Base-by-base conservation (phyloP, 2,888 invertebrate genomes). In the Athetis lepigone region DNA sequence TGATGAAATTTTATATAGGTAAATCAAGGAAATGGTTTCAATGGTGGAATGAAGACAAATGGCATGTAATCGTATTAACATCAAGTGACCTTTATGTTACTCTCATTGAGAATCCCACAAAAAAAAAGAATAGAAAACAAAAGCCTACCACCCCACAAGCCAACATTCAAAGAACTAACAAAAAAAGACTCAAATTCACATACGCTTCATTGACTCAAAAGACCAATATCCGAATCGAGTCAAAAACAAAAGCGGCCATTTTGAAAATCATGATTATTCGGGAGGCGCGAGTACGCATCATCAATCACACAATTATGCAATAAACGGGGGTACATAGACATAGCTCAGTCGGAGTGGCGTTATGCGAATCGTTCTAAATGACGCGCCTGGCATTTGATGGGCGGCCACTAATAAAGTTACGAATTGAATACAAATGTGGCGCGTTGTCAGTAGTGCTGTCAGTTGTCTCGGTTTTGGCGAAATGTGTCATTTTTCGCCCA, bases 341-440 rank as follows among this genome's bases (percentile, higher is more conserved):
- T n/a, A n/a, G n/a, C 64, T 39, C 54, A 69, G 60, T 45, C n/a
- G 25, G 45, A 63, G 58, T 50, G 40, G 57, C 39, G 52, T 54
- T 74, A 63, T 61, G 39, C 57, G 61, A 68, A 18, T 46, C 39
- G 45, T 23, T n/a, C 39, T 29, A 71, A 77, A 80, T 75, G 75
- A 78, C 75, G 67, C 61, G 71, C 68, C 65, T 68, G 72, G 68
- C 68, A 75, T 78, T 79, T 82, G 81, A 84, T 77, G 61, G 70
- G 68, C 70, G 65, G 59, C 57, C 66, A 68, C 76, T 83, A 84
- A 83, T 86, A 79, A 83, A 83, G 79, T 84, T 84, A 84, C 75
- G 62, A 47, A 52, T 73, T 77, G 87, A 85, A 89, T 87, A 83
- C 82, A 76, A 85, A 86, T 87, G 81, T 60, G 45, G 39, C 29